Conservation (phyloP, 2,888 invertebrate species). For the Fragum sueziense region DNA sequence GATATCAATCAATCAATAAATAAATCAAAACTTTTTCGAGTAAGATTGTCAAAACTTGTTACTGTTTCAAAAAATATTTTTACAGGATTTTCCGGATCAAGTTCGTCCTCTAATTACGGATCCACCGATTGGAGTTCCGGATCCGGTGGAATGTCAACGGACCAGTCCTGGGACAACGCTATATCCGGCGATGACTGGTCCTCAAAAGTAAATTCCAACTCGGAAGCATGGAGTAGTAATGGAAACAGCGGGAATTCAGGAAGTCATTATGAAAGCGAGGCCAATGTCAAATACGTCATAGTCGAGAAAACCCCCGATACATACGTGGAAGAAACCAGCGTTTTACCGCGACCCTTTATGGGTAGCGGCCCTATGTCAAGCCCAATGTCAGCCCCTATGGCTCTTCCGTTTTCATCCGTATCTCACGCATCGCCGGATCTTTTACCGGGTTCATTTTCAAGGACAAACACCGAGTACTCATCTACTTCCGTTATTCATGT, state of each 20-base stretch:
- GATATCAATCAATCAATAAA: background rate
- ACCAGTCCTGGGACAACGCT: conserved; percentile 34
- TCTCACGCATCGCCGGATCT: conserved; percentile 6
- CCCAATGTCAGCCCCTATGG: background rate
- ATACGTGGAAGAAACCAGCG: background rate
- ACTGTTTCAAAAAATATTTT: background rate
- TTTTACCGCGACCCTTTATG: conserved; percentile 3
- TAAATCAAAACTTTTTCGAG: background rate
- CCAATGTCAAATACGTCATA: conserved; percentile 40
- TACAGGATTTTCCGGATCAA: background rate
- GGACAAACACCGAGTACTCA: background rate
- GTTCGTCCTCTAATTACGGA: conserved; percentile 12
- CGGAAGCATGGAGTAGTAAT: conserved; percentile 21
- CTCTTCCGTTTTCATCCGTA: conserved; percentile 4
- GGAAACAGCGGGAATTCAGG: background rate
- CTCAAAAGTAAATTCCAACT: conserved; percentile 20
- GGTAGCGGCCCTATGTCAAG: background rate
- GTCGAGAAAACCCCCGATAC: conserved; percentile 37
- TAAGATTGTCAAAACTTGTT: background rate
- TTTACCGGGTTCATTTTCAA: conserved; percentile 27
- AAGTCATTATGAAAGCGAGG: conserved; percentile 5
- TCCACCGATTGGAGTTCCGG: conserved; percentile 13
- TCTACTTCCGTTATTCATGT: conserved; percentile 37
- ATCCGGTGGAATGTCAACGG: conserved; percentile 13
- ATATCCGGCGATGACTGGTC: conserved; percentile 37